phyloP scores from a whole-genome alignment of 1,140 invertebrate species.

The Dreissena rostriformis region DNA sequence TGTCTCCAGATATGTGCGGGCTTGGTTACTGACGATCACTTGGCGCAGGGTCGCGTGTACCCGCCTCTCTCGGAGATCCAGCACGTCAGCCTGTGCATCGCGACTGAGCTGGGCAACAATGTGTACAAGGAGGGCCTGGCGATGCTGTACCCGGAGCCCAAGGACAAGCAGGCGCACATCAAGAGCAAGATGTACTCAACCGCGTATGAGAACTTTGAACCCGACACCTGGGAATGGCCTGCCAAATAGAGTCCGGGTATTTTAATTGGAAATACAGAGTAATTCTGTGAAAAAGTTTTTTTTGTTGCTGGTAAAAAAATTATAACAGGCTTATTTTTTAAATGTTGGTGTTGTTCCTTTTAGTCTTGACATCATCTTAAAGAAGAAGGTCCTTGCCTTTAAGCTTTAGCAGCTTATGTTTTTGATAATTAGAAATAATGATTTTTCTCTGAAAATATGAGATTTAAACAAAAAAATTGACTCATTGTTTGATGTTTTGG shows the following conservation, averaged over 20 bases:
- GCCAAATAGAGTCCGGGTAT: background rate
- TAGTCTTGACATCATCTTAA: no score
- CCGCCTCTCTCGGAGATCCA: slow-evolving; percentile 95
- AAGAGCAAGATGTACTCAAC: slow-evolving; percentile 82
- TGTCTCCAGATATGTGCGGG: slow-evolving; percentile 88
- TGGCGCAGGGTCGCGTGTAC: slow-evolving; percentile 95
- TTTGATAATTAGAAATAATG: no score
- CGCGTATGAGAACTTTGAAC: slow-evolving; percentile 83
- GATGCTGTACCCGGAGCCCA: slow-evolving; percentile 82
- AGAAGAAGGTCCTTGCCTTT: no score
- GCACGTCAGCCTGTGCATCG: slow-evolving; percentile 94
- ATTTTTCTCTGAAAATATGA: no score
- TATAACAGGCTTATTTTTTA: no score
- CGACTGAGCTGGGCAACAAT: slow-evolving; percentile 91
- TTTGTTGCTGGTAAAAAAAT: no score
- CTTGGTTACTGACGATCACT: slow-evolving; percentile 91
- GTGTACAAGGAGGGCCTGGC: slow-evolving; percentile 89
- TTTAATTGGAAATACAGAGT: no score
- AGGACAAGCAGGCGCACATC: slow-evolving; percentile 83
- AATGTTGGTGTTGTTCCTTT: no score
- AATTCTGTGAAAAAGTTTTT: no score
- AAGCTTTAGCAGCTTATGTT: no score
- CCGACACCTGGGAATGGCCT: slow-evolving; percentile 83
- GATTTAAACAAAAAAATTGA: no score
- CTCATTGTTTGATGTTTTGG: no score